These are phyloP conservation scores for Heliopora coerulea DNA, from an alignment of 92 coral and sea anemone genomes.

Conservation along the genomic window DNA sequence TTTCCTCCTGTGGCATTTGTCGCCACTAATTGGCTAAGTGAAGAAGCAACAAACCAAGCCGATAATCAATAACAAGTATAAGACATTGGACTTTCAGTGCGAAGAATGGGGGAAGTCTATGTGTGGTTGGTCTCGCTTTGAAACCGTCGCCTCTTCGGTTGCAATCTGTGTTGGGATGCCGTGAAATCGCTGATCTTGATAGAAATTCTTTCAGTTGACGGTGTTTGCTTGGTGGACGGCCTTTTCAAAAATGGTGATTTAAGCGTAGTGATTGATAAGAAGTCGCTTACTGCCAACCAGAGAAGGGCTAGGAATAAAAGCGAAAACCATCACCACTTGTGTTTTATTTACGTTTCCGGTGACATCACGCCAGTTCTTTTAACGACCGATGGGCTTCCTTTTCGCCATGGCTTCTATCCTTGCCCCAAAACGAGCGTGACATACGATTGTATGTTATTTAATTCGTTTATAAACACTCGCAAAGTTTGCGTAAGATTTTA, in stretches of 20 bases:
- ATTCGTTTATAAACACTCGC: slow-evolving; percentile 9
- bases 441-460: slow-evolving; percentile 9
- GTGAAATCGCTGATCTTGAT: slow-evolving; percentile 12
- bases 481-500: not conserved
- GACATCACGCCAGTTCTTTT: slow-evolving; percentile 17
- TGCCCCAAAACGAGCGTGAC: not conserved
- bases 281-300: slow-evolving; percentile 40
- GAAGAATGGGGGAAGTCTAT: slow-evolving; percentile 29
- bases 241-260: slow-evolving; percentile 33
- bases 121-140: slow-evolving; percentile 1
- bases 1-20: slow-evolving; percentile 24
- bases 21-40: slow-evolving; percentile 48
- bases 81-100: not conserved
- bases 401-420: not conserved
- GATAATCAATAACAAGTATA: slow-evolving; percentile 39
- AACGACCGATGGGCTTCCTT: slow-evolving; percentile 3
- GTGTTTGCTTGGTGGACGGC: not conserved
- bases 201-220: not conserved
- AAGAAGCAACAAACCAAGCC: slow-evolving; percentile 40
- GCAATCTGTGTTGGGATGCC: slow-evolving; percentile 33
- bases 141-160: slow-evolving; percentile 8
- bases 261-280: slow-evolving; percentile 37
- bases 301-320: slow-evolving; percentile 18
- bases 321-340: slow-evolving; percentile 22
- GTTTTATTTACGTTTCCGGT: slow-evolving; percentile 37